Base-by-base conservation (phyloP, 1,140 invertebrate genomes). In the Caenorhabditis tropicalis region DNA sequence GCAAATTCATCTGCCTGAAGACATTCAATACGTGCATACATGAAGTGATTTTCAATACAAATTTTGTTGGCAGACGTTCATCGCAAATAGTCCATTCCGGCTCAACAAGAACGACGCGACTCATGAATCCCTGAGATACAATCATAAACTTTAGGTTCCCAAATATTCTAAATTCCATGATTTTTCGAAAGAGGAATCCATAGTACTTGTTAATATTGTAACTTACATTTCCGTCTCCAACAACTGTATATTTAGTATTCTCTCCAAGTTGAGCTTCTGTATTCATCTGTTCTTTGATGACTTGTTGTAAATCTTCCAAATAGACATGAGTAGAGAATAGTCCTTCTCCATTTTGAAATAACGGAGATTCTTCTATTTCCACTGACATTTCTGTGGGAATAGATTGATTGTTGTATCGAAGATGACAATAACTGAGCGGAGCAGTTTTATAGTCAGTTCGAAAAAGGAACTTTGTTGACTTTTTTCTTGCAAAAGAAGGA, bases 151-250 rank as follows among this genome's bases (percentile, higher is more conserved):
- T 49, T 33, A 3, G 12, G 3, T 24, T 65, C 24, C 5, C 9
- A 79, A 39, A 56, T n/a, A 7, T 56, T 56, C 19, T 56, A 19
- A 29, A 7, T 16, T 56, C 27, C 4, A 29, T 56, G 16, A 7
- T 5, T 56, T 56, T 29, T 24, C 53, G 27, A 29, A 56, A 21
- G 16, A 29, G 5, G n/a, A 56, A 7, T 29, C 4, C 53, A n/a
- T n/a, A n/a, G n/a, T n/a, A n/a, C n/a, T n/a, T n/a, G n/a, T n/a
- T n/a, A n/a, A n/a, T 43, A 43, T 43, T 43, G 12, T 7, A 39
- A 82, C 82, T 70, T 49, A 82, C 82, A n/a, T 60, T 65, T 1
- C 56, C 60, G 21, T 82, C 82, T 74, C 82, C 82, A 48, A 82
- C 43, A 49, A 46, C 36, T 9, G 43, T 82, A 33, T 46, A 58